Conservation (phyloP, 2,797 vertebrate species). For the Australoheros facetus region DNA sequence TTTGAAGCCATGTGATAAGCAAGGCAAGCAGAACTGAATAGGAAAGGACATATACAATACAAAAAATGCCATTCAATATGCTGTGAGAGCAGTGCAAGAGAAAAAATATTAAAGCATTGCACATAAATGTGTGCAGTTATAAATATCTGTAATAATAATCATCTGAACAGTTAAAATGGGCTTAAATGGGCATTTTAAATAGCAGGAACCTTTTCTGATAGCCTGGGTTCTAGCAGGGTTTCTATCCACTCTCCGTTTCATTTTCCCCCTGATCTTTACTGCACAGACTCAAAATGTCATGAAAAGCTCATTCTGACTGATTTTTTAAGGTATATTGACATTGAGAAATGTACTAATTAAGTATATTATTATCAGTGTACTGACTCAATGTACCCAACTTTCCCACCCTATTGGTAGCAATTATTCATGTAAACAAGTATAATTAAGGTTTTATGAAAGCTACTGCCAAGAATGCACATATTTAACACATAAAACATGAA, state of each 20-base stretch:
- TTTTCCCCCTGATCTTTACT: neutral
- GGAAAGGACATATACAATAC: constrained; percentile 6
- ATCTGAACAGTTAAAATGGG: neutral
- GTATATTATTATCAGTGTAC: neutral
- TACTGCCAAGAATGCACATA: neutral
- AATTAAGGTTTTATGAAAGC: neutral
- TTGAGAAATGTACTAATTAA: neutral
- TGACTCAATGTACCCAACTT: neutral
- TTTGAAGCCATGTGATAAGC: constrained; percentile 6
- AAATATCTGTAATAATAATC: neutral
- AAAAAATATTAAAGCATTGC: neutral
- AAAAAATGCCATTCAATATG: constrained; percentile 6
- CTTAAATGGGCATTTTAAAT: neutral
- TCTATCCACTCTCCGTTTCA: neutral
- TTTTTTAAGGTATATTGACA: neutral
- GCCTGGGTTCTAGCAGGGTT: neutral
- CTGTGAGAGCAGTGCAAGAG: neutral
- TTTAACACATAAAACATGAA: too few relatives aligned
- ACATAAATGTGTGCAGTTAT: neutral
- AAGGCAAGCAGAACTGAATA: constrained; percentile 47
- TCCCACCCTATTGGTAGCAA: neutral
- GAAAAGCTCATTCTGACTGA: neutral
- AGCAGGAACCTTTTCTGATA: neutral
- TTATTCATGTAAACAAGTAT: neutral
- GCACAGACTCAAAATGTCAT: neutral